Evolutionary conservation across 2,888 invertebrate species (phyloP), one percentile per base, ranked within the genome.

Genomic region (Drosophila niveifrons): DNA sequence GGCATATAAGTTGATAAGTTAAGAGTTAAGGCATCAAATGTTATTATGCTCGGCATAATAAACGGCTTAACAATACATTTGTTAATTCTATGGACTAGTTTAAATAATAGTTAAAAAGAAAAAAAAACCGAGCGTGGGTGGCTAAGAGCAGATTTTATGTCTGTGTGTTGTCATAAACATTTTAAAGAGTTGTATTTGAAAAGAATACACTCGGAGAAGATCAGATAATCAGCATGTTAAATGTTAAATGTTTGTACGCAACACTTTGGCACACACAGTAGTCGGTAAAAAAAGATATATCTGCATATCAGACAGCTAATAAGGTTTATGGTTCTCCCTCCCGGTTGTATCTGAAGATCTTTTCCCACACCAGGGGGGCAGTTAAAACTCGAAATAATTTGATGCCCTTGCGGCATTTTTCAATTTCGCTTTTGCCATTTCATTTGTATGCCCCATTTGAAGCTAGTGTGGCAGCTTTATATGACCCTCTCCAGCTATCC

Each of bases 371-470:
- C 59, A 41, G 57, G 48, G 29, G 36, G 48, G 48, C 47, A 18
- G 41, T 62, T 53, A 51, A 73, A 73, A 59, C 36, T 57, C 29
- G 52, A 69, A 65, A 70, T 66, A 62, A 56, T 69, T 72, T 78
- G 75, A 61, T 80, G 64, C 57, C 66, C 53, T 62, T 70, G 63
- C 59, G 75, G 75, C 31, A 57, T 62, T 80, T 77, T 67, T 76
- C 28, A 70, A 86, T 82, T 79, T 82, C 43, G 63, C 57, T 63
- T 72, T 69, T 69, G 80, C 78, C 65, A 72, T 66, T 80, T 78
- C 66, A 61, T 80, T 69, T 68, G 51, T 78, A 57, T 65, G 71
- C 48, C 51, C 78, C 66, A 77, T 76, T 67, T 66, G 65, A 43
- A 57, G 55, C 66, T 34, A 50, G 48, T 48, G 41, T 48, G 41